These are phyloP conservation scores for Torymus tubicola DNA, from an alignment of 2,888 invertebrate species.

Conservation along the genomic window DNA sequence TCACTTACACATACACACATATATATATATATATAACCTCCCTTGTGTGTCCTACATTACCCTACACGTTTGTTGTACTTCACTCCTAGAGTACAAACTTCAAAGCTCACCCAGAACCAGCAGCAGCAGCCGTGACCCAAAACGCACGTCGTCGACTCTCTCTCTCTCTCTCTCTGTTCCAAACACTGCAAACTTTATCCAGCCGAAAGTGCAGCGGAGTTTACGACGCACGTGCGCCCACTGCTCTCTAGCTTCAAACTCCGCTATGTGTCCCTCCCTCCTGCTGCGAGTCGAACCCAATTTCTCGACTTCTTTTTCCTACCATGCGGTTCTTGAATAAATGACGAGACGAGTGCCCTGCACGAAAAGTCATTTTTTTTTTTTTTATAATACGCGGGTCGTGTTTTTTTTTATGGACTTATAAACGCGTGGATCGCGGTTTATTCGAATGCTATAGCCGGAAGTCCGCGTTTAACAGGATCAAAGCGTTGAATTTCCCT, in stretches of 20 bases:
- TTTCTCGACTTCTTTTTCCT: not conserved
- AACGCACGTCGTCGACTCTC: not conserved
- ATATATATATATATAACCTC: not conserved
- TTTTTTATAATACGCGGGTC: no score
- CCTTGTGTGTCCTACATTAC: slow-evolving; percentile 22
- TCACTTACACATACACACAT: not conserved
- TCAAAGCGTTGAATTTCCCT: no score
- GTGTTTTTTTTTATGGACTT: no score
- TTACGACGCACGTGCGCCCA: slow-evolving; percentile 34
- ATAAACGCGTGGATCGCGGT: no score
- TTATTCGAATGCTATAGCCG: no score
- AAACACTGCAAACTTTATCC: slow-evolving; percentile 8
- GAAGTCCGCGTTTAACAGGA: no score
- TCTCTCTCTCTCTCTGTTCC: no score
- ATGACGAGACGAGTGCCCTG: no score
- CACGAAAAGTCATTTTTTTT: no score
- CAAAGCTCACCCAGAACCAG: slow-evolving; percentile 12
- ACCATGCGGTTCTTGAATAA: no score
- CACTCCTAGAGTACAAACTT: not conserved
- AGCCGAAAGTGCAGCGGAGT: slow-evolving; percentile 27
- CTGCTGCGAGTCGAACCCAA: slow-evolving; percentile 21
- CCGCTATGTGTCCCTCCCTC: not conserved
- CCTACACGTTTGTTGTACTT: not conserved
- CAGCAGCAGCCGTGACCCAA: slow-evolving; percentile 41
- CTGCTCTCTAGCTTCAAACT: not conserved